Evolutionary conservation across 2,888 invertebrate species (phyloP).

Genomic region (Auanema sp.): DNA sequence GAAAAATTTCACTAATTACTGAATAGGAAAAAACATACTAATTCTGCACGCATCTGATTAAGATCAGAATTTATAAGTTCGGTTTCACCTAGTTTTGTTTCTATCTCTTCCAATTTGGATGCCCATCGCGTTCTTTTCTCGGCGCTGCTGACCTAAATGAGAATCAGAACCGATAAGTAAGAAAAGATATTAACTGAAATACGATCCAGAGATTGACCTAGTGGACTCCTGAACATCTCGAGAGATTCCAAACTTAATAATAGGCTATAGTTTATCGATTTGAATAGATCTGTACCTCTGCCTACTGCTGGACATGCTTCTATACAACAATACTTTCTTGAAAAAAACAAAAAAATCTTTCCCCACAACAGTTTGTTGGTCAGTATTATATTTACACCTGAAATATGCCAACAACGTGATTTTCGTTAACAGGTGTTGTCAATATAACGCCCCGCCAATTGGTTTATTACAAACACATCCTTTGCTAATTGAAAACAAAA

Average conservation of each 20-base stretch:
- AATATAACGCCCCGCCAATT: too few relatives aligned
- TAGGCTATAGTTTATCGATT: too few relatives aligned
- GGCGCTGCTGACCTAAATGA: conserved; percentile 59
- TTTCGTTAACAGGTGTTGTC: too few relatives aligned
- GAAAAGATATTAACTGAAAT: conserved; percentile 4
- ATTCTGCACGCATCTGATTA: conserved; percentile 56
- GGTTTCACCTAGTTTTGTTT: conserved; percentile 48
- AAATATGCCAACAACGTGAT: too few relatives aligned
- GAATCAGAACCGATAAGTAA: conserved; percentile 28
- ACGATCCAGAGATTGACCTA: not conserved
- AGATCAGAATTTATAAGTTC: conserved; percentile 55
- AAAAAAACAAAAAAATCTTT: not conserved
- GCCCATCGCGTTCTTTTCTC: conserved; percentile 56
- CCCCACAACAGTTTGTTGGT: too few relatives aligned
- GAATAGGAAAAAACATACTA: conserved; percentile 48
- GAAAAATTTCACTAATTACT: not conserved
- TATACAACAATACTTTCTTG: not conserved
- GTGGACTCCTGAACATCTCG: not conserved
- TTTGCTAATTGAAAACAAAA: too few relatives aligned
- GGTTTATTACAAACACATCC: too few relatives aligned
- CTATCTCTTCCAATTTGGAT: conserved; percentile 56
- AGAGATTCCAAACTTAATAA: not conserved
- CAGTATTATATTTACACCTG: too few relatives aligned
- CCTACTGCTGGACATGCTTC: not conserved
- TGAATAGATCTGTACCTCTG: not conserved